A percentile compares a stretch with the other conserved stretches of the same genome.
Evolutionary conservation across 2,888 invertebrate genomes (phyloP).

Genomic region (Malthinus seriepunctatus): DNA sequence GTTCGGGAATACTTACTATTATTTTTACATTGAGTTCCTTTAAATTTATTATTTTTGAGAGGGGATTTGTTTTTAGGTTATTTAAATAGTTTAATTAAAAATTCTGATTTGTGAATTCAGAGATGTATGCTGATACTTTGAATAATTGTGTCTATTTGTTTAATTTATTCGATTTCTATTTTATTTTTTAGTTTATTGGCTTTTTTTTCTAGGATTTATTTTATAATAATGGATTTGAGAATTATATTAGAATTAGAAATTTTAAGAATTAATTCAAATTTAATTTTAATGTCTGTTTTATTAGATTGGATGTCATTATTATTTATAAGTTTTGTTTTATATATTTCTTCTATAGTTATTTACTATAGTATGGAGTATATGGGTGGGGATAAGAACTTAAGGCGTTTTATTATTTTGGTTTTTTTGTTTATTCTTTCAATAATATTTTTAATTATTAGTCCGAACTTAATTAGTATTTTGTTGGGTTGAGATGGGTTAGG

Average conservation of each 20-base stretch:
- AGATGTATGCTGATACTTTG: slow-evolving; percentile 59
- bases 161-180: slow-evolving; percentile 58
- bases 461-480: slow-evolving; percentile 71
- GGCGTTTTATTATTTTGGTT: slow-evolving; percentile 68
- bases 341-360: slow-evolving; percentile 70
- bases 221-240: slow-evolving; percentile 53
- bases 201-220: slow-evolving; percentile 51
- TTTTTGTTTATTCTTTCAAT: slow-evolving; percentile 70
- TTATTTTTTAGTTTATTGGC: slow-evolving; percentile 52
- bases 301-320: slow-evolving; percentile 64
- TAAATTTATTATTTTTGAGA: slow-evolving; percentile 65
- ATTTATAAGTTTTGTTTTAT: slow-evolving; percentile 64
- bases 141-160: slow-evolving; percentile 57
- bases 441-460: slow-evolving; percentile 68
- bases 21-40: slow-evolving; percentile 65
- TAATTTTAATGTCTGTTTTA: slow-evolving; percentile 60
- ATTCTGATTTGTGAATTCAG: slow-evolving; percentile 70
- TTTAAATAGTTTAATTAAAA: slow-evolving; percentile 68
- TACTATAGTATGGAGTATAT: slow-evolving; percentile 66
- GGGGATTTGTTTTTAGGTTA: slow-evolving; percentile 55
- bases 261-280: slow-evolving; percentile 57
- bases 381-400: slow-evolving; percentile 59
- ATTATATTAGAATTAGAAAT: slow-evolving; percentile 62
- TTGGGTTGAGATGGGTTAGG: slow-evolving; percentile 69
- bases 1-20: slow-evolving; percentile 64